Percentiles rank a stretch among this genome's conserved stretches.
Evolutionary conservation across 1,140 invertebrate species (phyloP).

Genomic region (Brachionus rubens): DNA sequence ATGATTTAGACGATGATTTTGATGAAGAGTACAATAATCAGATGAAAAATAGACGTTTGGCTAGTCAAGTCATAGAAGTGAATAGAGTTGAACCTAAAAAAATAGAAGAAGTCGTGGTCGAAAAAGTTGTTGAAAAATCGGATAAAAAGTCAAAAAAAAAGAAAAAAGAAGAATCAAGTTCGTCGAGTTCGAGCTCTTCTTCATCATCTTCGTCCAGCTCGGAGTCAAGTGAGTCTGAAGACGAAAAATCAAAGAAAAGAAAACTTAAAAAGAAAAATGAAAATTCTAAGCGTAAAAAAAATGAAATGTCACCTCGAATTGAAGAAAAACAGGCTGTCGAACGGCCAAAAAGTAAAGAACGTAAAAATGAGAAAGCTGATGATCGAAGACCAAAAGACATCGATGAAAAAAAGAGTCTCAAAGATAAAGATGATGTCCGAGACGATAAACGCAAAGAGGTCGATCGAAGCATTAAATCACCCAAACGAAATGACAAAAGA

Average conservation of each 20-base stretch:
- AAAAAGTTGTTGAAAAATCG: neutral
- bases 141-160: neutral
- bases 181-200: neutral
- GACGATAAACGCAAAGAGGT: too few relatives aligned
- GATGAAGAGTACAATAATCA: conserved; percentile 33
- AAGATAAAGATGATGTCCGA: too few relatives aligned
- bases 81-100: neutral
- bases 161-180: neutral
- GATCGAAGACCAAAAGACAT: too few relatives aligned
- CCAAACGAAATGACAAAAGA: too few relatives aligned
- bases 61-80: conserved; percentile 16
- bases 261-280: conserved; percentile 30
- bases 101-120: too few relatives aligned
- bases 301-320: neutral
- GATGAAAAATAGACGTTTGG: conserved; percentile 19
- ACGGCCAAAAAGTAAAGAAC: too few relatives aligned
- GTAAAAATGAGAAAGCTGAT: too few relatives aligned
- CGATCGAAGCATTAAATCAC: too few relatives aligned
- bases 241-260: conserved; percentile 7
- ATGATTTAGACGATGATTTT: conserved; percentile 30
- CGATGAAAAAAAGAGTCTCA: too few relatives aligned
- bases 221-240: neutral
- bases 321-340: too few relatives aligned
- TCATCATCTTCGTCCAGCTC: neutral
- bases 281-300: conserved; percentile 2